Evolutionary conservation across 2,797 vertebrate species (phyloP).

Genomic region (Synaphobranchus kaupii): DNA sequence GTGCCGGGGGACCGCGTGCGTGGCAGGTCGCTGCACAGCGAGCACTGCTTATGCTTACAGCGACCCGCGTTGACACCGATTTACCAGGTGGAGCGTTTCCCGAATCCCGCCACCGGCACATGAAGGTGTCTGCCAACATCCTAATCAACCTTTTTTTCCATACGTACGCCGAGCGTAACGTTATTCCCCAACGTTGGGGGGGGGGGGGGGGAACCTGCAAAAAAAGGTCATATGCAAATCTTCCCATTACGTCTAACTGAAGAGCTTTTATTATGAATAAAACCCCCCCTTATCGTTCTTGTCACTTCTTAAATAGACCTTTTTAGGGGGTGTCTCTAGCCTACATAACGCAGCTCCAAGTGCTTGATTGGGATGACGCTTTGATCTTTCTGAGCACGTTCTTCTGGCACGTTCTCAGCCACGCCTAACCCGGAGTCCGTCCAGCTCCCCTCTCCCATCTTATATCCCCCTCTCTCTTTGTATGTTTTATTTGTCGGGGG

Average conservation of each 20-base stretch:
- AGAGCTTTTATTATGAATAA: constrained; percentile 38
- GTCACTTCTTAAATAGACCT: constrained; percentile 42
- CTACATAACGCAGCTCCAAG: constrained; percentile 18
- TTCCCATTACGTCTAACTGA: constrained; percentile 48
- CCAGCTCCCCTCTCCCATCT: not conserved
- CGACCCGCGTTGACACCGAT: constrained; percentile 53
- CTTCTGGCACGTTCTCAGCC: constrained; percentile 18
- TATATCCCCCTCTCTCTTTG: not conserved
- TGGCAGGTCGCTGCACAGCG: not conserved
- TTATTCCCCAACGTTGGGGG: constrained; percentile 35
- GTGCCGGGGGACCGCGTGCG: not conserved
- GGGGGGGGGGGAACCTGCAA: not conserved
- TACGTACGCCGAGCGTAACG: constrained; percentile 43
- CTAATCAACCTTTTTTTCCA: constrained; percentile 59
- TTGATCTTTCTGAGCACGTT: constrained; percentile 39
- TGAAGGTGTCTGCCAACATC: constrained; percentile 1
- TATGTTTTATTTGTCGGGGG: not conserved
- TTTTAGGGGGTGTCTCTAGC: constrained; percentile 17
- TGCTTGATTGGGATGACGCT: constrained; percentile 38
- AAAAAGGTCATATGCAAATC: constrained; percentile 67
- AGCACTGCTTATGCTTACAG: constrained; percentile 17
- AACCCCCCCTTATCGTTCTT: constrained; percentile 19
- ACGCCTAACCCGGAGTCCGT: not conserved
- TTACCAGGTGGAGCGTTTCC: constrained; percentile 48
- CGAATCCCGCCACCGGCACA: not conserved